A percentile compares a stretch with the other conserved stretches of the same genome.
Conservation (phyloP, 1,140 invertebrate genomes). For the Plutomurus gul region DNA sequence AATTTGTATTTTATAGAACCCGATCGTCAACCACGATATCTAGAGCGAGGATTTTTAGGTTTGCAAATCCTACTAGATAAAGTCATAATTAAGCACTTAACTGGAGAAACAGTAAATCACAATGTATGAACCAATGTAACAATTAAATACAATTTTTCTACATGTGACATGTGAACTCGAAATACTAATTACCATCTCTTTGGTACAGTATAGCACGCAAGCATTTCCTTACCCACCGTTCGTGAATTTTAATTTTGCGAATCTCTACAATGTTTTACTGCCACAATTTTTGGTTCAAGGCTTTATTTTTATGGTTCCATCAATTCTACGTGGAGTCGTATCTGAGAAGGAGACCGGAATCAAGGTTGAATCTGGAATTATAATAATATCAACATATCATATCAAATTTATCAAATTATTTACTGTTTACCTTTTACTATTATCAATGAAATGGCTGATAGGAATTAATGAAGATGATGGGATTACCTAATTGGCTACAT, state of each 20-base stretch:
- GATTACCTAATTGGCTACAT: conserved; percentile 37
- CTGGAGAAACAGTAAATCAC: not conserved
- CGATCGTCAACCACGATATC: conserved; percentile 27
- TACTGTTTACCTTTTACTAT: not conserved
- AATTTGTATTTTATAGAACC: no score
- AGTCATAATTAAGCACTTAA: conserved; percentile 34
- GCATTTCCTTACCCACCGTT: conserved; percentile 51
- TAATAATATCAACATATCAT: not conserved
- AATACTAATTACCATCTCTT: not conserved
- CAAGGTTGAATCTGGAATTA: conserved; percentile 36
- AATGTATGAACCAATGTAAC: conserved; percentile 16
- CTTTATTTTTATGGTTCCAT: conserved; percentile 52
- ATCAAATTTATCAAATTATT: not conserved
- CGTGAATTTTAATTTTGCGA: conserved; percentile 36
- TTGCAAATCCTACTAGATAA: conserved; percentile 49
- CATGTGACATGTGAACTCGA: not conserved
- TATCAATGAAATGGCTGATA: not conserved
- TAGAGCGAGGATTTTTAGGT: conserved; percentile 40
- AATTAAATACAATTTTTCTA: no score
- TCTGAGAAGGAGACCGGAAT: conserved; percentile 53
- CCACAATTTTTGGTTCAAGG: conserved; percentile 43
- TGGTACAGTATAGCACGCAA: conserved; percentile 45
- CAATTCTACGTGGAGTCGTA: conserved; percentile 48
- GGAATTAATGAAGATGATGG: conserved; percentile 49
- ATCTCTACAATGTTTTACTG: conserved; percentile 42